phyloP scores from a whole-genome alignment of 2,888 invertebrate genomes.

The Brassicogethes aeneus region DNA sequence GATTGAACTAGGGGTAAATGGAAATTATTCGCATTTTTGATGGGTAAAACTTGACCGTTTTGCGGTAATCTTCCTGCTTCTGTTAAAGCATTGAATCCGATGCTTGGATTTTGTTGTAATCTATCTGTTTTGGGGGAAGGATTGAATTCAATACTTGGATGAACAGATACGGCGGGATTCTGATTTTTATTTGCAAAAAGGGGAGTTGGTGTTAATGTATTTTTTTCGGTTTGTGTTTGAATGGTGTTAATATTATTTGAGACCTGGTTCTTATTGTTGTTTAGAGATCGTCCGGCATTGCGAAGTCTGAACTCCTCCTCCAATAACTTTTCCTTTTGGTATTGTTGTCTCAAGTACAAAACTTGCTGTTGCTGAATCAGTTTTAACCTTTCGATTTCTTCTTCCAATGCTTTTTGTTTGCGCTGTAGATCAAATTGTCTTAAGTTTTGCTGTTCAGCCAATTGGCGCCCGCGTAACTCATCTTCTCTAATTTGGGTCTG shows the following conservation, averaged over 20 bases:
- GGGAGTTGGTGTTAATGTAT: too few relatives aligned
- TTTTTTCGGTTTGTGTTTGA: background rate
- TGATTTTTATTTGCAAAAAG: too few relatives aligned
- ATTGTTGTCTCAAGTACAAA: conserved; percentile 47
- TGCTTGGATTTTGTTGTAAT: conserved; percentile 47
- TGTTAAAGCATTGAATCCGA: conserved; percentile 35
- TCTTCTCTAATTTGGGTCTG: conserved; percentile 18
- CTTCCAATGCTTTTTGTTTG: conserved; percentile 60
- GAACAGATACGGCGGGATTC: conserved; percentile 3
- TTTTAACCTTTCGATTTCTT: conserved; percentile 55
- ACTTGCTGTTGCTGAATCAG: conserved; percentile 45
- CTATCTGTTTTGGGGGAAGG: conserved; percentile 11
- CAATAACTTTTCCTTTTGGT: conserved; percentile 27
- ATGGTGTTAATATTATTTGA: background rate
- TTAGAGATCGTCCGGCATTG: conserved; percentile 33
- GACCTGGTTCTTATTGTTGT: background rate
- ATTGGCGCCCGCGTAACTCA: conserved; percentile 10
- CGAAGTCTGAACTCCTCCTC: conserved; percentile 32
- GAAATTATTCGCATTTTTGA: conserved; percentile 32
- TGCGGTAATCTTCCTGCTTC: conserved; percentile 29
- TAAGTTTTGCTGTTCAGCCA: conserved; percentile 13
- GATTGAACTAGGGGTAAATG: conserved; percentile 20
- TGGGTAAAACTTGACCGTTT: conserved; percentile 38
- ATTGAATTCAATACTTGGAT: conserved; percentile 2
- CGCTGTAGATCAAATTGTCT: conserved; percentile 47